These are phyloP conservation scores for Drosophila monieri DNA, from an alignment of 2,888 invertebrate genomes.

Conservation along the genomic window DNA sequence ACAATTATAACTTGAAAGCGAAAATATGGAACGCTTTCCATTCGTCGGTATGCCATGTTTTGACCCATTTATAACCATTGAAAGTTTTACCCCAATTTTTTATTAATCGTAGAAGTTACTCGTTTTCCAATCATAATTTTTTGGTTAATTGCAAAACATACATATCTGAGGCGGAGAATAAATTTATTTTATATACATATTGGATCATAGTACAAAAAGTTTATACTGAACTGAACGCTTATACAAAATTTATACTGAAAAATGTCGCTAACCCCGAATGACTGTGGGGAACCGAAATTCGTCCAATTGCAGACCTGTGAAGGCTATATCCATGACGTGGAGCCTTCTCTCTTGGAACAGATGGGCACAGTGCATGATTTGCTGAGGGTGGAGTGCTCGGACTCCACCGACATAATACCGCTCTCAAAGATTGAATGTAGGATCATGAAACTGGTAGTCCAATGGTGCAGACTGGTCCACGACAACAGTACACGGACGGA, in stretches of 20 bases:
- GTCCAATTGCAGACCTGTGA: conserved; percentile 48
- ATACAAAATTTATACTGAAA: neutral
- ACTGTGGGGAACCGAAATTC: neutral
- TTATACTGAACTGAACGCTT: no score
- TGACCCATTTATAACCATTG: no score
- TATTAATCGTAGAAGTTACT: neutral
- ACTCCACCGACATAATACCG: neutral
- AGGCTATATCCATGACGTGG: conserved; percentile 30
- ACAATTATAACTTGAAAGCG: no score
- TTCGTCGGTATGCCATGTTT: no score
- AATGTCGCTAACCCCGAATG: conserved; percentile 10
- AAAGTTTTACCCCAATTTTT: no score
- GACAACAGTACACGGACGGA: neutral
- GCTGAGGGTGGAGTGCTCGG: neutral
- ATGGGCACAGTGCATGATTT: conserved; percentile 28
- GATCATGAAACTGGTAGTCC: neutral
- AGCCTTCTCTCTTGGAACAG: conserved; percentile 15
- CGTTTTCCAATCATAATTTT: neutral
- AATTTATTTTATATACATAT: neutral
- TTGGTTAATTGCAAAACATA: no score
- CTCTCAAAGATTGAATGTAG: neutral
- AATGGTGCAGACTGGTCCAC: conserved; percentile 1
- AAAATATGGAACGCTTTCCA: no score
- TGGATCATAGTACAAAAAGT: conserved; percentile 9
- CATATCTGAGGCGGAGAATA: no score